Evolutionary conservation across 2,113 vertebrate species (phyloP), one percentile per base, ranked within the genome.

Genomic region (Origma solitaria): DNA sequence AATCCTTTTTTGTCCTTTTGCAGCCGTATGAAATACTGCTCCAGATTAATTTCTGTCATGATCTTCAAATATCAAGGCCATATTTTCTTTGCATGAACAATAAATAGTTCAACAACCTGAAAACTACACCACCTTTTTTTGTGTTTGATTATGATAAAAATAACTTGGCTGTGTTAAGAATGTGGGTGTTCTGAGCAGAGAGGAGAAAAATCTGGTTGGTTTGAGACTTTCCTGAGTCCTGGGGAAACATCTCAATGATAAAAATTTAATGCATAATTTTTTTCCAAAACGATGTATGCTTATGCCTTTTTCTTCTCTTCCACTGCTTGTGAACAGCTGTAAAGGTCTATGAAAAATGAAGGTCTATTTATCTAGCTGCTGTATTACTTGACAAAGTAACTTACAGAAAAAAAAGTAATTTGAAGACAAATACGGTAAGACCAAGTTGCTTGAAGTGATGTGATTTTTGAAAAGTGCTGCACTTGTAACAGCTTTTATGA

Each of bases 1-100:
- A 91, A 71, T 85, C 37, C 35, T 71, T 92, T 53, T 88, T 95
- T 91, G 44, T 25, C 9, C 68, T 76, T 97, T 92, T 89, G 28
- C 31, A 66, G 30, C 25, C 28, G 16, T 47, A 58, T 72, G 51
- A 90, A 95, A 90, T 89, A 82, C 13, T 75, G 16, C 70, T 22
- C 90, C 82, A 87, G 47, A 60, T 92, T 90, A 23, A 66, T 82
- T 42, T 86, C 56, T 89, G 88, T 68, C 40, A 47, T 45, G 40
- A 31, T 78, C 17, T 92, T 65, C 35, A 62, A 85, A 69, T 24
- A 71, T 21, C 51, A 72, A 77, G 73, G 25, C 1, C 5, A 30
- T 33, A 6, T 84, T 90, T 94, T 78, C 7, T 90, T 79, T 51
- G n/a, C 2, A 38, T 30, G 88, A 94, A 62, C 11, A 47, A 15